phyloP scores from a whole-genome alignment of 2,797 vertebrate species.

The Octomys mimax region DNA sequence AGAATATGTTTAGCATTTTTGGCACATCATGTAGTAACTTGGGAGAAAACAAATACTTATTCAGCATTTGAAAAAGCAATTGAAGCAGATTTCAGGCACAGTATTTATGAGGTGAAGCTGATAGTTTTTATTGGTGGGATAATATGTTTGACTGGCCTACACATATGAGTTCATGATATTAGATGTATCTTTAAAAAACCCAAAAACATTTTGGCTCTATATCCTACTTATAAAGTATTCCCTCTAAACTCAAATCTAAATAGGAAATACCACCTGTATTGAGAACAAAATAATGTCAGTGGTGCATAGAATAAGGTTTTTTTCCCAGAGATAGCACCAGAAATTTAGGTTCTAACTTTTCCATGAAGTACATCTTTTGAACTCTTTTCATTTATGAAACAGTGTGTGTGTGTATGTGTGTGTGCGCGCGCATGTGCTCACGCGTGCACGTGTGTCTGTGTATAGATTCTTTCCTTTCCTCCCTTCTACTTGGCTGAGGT shows the following conservation, averaged over 20 bases:
- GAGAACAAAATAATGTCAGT: neutral
- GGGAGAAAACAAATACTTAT: neutral
- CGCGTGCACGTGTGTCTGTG: neutral
- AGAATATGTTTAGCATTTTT: neutral
- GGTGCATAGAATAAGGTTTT: neutral
- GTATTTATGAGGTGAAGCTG: neutral
- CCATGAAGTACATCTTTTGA: neutral
- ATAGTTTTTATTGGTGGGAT: neutral
- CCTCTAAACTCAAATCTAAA: neutral
- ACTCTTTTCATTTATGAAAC: neutral
- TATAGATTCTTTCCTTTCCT: neutral
- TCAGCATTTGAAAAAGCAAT: neutral
- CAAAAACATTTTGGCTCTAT: neutral
- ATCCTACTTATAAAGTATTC: constrained; percentile 24
- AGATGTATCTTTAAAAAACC: neutral
- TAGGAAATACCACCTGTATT: neutral
- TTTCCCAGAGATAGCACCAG: constrained; percentile 14
- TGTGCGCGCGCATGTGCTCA: too few relatives aligned
- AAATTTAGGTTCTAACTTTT: neutral
- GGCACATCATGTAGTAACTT: neutral
- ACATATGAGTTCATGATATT: neutral
- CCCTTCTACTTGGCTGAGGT: neutral
- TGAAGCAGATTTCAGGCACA: neutral
- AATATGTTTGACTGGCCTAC: neutral
- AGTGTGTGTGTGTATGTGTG: neutral